A percentile compares a stretch with the other conserved stretches of the same genome.
phyloP scores from a whole-genome alignment of 2,113 vertebrate species.

The Bagarius yarrelli region DNA sequence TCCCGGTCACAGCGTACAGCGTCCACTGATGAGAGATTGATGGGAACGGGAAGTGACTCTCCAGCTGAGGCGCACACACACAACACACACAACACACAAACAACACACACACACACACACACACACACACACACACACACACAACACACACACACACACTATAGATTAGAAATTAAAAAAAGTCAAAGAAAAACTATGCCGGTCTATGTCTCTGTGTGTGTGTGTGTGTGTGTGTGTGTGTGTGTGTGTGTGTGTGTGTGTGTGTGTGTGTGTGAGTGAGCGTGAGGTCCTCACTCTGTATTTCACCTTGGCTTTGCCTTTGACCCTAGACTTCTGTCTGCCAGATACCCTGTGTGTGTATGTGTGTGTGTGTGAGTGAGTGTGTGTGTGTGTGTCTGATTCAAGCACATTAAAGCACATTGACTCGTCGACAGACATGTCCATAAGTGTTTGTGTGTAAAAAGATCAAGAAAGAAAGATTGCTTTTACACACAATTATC shows the following conservation, averaged over 20 bases:
- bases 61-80: slow-evolving; percentile 16
- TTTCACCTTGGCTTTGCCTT: slow-evolving; percentile 41
- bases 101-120: neutral
- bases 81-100: too few relatives aligned
- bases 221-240: slow-evolving; percentile 4
- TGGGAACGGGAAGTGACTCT: slow-evolving; percentile 43
- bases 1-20: slow-evolving; percentile 11
- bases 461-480: slow-evolving; percentile 1
- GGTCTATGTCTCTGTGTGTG: neutral
- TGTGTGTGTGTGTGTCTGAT: slow-evolving; percentile 9
- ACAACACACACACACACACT: slow-evolving; percentile 29
- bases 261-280: slow-evolving; percentile 20
- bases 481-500: slow-evolving; percentile 17
- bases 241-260: slow-evolving; percentile 25
- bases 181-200: neutral
- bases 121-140: slow-evolving; percentile 29
- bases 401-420: neutral
- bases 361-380: slow-evolving; percentile 20
- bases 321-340: slow-evolving; percentile 32
- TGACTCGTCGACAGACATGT: neutral
- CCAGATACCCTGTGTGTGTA: neutral
- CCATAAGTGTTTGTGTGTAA: neutral
- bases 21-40: slow-evolving; percentile 47
- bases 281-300: neutral
- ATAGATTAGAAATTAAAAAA: neutral